Base-by-base conservation (phyloP, 2,888 invertebrate genomes). In the Phaedon cochleariae region DNA sequence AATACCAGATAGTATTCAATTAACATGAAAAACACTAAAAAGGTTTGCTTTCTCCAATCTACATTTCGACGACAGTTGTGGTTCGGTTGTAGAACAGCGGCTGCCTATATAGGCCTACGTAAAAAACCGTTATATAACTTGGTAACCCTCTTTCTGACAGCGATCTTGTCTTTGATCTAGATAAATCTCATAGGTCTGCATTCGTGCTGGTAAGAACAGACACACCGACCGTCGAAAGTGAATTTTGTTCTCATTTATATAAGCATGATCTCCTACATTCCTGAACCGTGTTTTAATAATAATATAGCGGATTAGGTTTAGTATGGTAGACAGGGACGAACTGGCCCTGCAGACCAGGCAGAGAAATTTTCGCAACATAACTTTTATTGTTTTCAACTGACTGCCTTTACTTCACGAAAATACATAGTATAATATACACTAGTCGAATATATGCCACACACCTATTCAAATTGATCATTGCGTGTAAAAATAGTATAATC, bases 241-340 rank as follows among this genome's bases (percentile, higher is more conserved):
- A 68, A 65, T 68, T 68, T 63, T 57, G 65, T 62, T 60, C 57
- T 59, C 64, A 41, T 68, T 68, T 63, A 68, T 65, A 58, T 68
- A 65, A 68, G 12, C 41, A 41, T 41, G 41, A 15, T 41, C 41
- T n/a, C 41, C 7, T n/a, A n/a, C 41, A 41, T 41, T 41, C 3
- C 41, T 3, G 41, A 41, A 3, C 15, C 15, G 41, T 41, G 41
- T 41, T 41, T 15, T n/a, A 6, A 41, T n/a, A n/a, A n/a, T n/a
- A n/a, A n/a, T n/a, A n/a, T 41, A 41, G 41, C 41, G 41, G 6
- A 34, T 34, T 34, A 1, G 9, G 31, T 34, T 26, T 26, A 26
- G 26, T 26, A 6, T n/a, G n/a, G n/a, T n/a, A n/a, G n/a, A n/a
- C n/a, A n/a, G 26, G 3, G 26, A 26, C 26, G 26, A 9, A 34